Base-by-base conservation (phyloP, 2,113 vertebrate species). In the Marcusenius ussheri region DNA sequence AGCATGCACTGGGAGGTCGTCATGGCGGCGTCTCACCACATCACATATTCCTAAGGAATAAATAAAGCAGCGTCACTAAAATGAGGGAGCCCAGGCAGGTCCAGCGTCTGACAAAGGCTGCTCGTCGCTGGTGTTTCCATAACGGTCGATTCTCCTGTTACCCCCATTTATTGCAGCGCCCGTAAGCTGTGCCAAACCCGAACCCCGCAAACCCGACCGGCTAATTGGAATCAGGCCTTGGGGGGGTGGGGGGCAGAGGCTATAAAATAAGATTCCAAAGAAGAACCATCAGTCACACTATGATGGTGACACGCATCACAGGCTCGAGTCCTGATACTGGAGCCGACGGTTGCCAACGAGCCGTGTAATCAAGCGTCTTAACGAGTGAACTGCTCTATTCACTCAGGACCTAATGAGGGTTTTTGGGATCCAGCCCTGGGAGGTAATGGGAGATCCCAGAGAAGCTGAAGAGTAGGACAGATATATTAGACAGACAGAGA, bases 211-310 rank as follows among this genome's bases (percentile, higher is more conserved):
- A 90, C 83, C 50, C 46, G 50, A 53, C 88, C 53, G 56, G 47
- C 45, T 62, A 89, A 24, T 27, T 91, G 47, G 17, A 90, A 66
- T 77, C 88, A 45, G 13, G 51, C 19, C 53, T 46, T 7, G 21
- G 83, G 84, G 46, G 24, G 56, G 46, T 8, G 10, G 8, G 58
- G 62, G 62, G 9, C 83, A 53, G 88, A 89, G 24, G 88, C 51
- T 6, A 83, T 85, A 90, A 90, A 90, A 85, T 35, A 46, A 70
- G 89, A 66, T 47, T 70, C 42, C 80, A 27, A 45, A 21, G 47
- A 35, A 49, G 13, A 88, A 31, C 77, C 21, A 51, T 84, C 46
- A 53, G 77, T 31, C n/a, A 70, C 88, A 31, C 62, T 49, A 5
- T n/a, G 53, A 9, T 15, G 3, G 31, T 62, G 42, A 83, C 39